Evolutionary conservation across 2,888 invertebrate genomes (phyloP).

Genomic region (Dryobotodes eremita): DNA sequence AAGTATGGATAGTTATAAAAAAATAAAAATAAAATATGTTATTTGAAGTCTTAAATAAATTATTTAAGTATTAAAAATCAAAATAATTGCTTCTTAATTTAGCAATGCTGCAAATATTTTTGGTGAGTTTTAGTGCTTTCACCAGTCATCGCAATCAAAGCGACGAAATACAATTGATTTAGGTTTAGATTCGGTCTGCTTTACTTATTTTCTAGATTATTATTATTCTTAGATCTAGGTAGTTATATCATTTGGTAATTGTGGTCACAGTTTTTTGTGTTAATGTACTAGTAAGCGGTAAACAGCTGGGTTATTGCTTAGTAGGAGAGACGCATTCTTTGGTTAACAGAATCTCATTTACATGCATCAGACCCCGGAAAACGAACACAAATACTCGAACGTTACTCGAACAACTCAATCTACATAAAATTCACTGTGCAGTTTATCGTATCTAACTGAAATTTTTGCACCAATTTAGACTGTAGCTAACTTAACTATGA

Average conservation of each 20-base stretch:
- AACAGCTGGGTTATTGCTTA: no score
- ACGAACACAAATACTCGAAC: conserved; percentile 34
- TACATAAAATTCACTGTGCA: conserved; percentile 43
- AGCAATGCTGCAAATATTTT: not conserved
- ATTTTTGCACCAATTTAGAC: conserved; percentile 67
- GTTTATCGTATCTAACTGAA: conserved; percentile 57
- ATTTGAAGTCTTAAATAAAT: no score
- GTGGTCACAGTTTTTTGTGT: not conserved
- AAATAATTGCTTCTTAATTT: not conserved
- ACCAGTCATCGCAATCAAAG: not conserved
- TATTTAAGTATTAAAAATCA: no score
- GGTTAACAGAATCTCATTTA: not conserved
- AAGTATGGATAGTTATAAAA: no score
- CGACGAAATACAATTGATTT: not conserved
- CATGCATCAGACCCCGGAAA: conserved; percentile 13
- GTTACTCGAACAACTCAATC: conserved; percentile 42
- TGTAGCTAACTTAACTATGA: conserved; percentile 64
- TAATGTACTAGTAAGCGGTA: no score
- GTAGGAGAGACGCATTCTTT: not conserved
- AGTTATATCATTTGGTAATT: no score
- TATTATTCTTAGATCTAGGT: no score
- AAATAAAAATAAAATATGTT: no score
- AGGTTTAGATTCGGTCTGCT: not conserved
- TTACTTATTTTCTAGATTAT: not conserved
- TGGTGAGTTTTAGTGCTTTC: not conserved